Conservation (phyloP, 1,140 invertebrate genomes). For the Vanessa tameamea region DNA sequence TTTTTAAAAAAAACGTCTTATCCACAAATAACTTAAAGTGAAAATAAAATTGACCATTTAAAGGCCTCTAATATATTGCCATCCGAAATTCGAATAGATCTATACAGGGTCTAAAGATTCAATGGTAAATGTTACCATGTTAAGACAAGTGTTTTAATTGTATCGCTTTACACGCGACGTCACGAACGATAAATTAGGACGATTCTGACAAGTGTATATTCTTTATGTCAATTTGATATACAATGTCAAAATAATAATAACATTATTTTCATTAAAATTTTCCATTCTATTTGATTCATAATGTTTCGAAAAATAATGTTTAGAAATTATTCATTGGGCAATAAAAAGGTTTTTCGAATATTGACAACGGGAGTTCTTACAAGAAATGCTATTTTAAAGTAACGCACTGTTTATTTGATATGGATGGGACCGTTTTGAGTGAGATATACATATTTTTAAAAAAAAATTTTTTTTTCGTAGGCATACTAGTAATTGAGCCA, state of each 20-base stretch:
- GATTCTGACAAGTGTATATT: not conserved
- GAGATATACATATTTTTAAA: not conserved
- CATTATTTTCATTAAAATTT: not conserved
- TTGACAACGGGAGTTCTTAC: not conserved
- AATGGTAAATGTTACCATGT: too few relatives aligned
- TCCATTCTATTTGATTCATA: not conserved
- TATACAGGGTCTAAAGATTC: too few relatives aligned
- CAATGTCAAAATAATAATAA: constrained; percentile 6
- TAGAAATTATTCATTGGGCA: constrained; percentile 8
- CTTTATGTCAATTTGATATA: not conserved
- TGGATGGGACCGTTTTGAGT: constrained; percentile 63
- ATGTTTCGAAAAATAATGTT: constrained; percentile 13
- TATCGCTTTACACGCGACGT: too few relatives aligned
- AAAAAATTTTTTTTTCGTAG: too few relatives aligned
- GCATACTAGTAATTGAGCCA: too few relatives aligned
- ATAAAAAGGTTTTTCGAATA: constrained; percentile 20
- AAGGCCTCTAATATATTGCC: too few relatives aligned
- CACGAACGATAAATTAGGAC: too few relatives aligned
- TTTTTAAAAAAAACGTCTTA: too few relatives aligned
- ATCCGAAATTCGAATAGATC: too few relatives aligned
- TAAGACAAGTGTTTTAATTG: too few relatives aligned
- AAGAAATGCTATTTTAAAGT: constrained; percentile 36
- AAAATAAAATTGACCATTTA: too few relatives aligned
- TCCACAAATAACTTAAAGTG: too few relatives aligned
- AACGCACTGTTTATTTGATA: constrained; percentile 62